Evolutionary conservation across 1,140 invertebrate species (phyloP), one percentile per base, ranked within the genome.

Genomic region (Vollenhovia emeryi): DNA sequence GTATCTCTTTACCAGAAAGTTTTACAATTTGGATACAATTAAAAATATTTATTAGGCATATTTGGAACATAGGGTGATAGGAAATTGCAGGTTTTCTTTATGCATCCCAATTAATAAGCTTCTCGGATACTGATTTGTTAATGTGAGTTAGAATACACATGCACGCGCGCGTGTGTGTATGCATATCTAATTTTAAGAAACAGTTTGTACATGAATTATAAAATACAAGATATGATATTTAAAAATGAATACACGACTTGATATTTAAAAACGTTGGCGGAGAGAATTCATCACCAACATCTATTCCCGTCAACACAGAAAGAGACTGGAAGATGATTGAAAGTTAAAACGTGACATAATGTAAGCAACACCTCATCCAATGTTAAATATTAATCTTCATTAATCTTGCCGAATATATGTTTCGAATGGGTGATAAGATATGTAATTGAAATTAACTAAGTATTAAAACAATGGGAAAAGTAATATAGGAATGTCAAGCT

Each of bases 11-110:
- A 52, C 50, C 30, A 87, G 57, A 30, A 84, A 75, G 62, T 76
- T 82, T 82, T 62, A 82, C 21, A 80, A 83, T 55, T 52, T 15
- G 76, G 57, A 76, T 94, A 94, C 90, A 92, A 93, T 94, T 91
- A 92, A 94, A 94, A 93, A 90, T 57, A 90, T 93, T 94, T 94
- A 94, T 94, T 94, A 94, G 91, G 91, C 92, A 89, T 93, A 90
- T 93, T 93, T 91, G 91, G 92, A 90, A 93, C 92, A 90, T 94
- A 94, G 93, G 91, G 92, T 91, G 90, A 93, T 88, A 92, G 89
- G 80, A 92, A 90, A 91, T 88, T 90, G 87, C 83, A 88, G 74
- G 74, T 90, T 86, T 52, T 92, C 90, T 90, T 86, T 84, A 92
- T 89, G 85, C 85, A 91, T 52, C 91, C 60, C 84, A 87, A n/a